Conservation (phyloP, 2,113 vertebrate species). For the Microcebus jonahi region DNA sequence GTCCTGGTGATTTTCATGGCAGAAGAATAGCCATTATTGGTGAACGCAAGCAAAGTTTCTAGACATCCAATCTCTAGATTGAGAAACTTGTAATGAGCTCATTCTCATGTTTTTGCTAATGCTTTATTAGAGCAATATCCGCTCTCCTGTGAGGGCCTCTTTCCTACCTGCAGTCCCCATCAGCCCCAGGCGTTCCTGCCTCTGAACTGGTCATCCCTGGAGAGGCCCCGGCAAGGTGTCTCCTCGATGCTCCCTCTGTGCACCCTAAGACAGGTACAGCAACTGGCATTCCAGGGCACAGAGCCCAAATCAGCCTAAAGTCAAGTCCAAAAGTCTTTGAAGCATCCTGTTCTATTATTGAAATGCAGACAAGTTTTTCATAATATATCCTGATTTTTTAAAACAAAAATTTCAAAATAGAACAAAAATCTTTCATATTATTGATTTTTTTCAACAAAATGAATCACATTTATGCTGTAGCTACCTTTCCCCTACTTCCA, state of each 20-base stretch:
- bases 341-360: neutral
- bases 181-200: neutral
- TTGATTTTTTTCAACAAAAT: neutral
- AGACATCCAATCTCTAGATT: neutral
- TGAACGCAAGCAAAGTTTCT: neutral
- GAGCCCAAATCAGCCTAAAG: neutral
- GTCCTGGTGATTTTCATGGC: too few species aligned
- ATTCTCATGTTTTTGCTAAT: neutral
- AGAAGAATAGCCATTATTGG: neutral
- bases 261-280: accelerated
- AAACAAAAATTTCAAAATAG: neutral
- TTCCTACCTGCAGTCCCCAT: neutral
- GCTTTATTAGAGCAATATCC: neutral
- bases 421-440: neutral
- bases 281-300: accelerated
- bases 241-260: accelerated
- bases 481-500: accelerated
- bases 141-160: neutral
- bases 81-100: neutral
- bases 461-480: neutral
- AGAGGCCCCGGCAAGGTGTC: neutral
- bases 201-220: neutral
- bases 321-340: neutral
- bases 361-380: neutral
- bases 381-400: neutral